Base-by-base conservation (phyloP, 92 coral and sea anemone species). In the Porites divaricata region DNA sequence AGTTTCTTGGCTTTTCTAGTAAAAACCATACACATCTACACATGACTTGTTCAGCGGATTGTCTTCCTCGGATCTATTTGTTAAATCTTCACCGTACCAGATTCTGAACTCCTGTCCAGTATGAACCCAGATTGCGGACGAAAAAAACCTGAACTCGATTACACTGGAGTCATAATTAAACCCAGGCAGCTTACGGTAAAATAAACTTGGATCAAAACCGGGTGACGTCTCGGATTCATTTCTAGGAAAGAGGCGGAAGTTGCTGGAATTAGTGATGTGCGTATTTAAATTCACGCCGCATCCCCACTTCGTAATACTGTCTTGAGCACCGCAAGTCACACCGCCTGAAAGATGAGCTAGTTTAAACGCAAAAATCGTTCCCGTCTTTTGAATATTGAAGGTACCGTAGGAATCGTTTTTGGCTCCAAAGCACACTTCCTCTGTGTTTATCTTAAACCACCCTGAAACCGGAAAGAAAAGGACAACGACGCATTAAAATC, bases 351-450 rank as follows among this genome's bases (percentile, higher is more conserved):
- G 50, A 21, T 74, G 79, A 21, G 56, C 49, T 26, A 74, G 64
- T 22, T 74, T 74, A 6, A 74, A 52, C 6, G 63, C 49, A 57
- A 25, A 53, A 16, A 74, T 74, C 4, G 22, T 56, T 22, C 78
- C 79, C n/a, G 65, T 9, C 49, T 53, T 22, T 12, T 74, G 48
- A 53, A 74, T 74, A 9, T 1, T 54, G 19, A 56, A 23, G 41
- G 65, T 58, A 2, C 79, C 79, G 64, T 22, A 74, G 2, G 63
- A 22, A 16, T 74, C 49, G 6, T 58, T 22, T 10, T 10, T 23
- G 79, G 79, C 23, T 24, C 79, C 79, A 9, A 20, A 54, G 65
- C 79, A 74, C 17, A 74, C 79, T 53, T 63, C 23, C 8, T n/a
- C 21, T 21, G 79, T 12, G 19, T 53, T 74, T n/a, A 74, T 53